These are phyloP conservation scores for Orchesella flavescens DNA, from an alignment of 2,888 invertebrate genomes.

Conservation along the genomic window DNA sequence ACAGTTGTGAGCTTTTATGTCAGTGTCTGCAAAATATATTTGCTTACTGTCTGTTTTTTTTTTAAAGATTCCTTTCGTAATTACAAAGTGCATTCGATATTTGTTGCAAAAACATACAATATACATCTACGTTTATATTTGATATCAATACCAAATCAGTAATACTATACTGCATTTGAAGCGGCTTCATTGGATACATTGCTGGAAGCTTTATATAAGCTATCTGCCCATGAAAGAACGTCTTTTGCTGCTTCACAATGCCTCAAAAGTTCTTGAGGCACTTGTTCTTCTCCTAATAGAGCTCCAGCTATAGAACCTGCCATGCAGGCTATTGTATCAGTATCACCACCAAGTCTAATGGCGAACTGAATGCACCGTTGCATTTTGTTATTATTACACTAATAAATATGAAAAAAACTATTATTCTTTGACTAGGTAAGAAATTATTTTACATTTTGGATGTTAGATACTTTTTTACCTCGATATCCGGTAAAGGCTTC, in stretches of 20 bases:
- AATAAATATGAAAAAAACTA: conserved; percentile 71
- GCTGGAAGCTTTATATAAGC: conserved; percentile 73
- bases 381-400: conserved; percentile 77
- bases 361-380: conserved; percentile 82
- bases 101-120: too few relatives aligned
- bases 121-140: not conserved
- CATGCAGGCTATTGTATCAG: conserved; percentile 86
- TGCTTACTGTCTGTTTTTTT: too few relatives aligned
- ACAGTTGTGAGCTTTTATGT: too few relatives aligned
- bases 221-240: conserved; percentile 77
- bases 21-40: too few relatives aligned
- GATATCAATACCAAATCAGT: not conserved
- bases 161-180: not conserved
- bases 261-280: conserved; percentile 76
- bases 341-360: conserved; percentile 83
- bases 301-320: conserved; percentile 78
- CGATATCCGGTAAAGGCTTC: conserved; percentile 76
- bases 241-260: conserved; percentile 79
- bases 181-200: not conserved
- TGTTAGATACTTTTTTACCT: conserved; percentile 73
- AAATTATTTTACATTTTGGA: not conserved
- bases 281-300: conserved; percentile 78
- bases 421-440: not conserved
- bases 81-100: too few relatives aligned
- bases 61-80: too few relatives aligned